Conservation (phyloP, 2,888 invertebrate species). For the Acrocyrtus sp. region DNA sequence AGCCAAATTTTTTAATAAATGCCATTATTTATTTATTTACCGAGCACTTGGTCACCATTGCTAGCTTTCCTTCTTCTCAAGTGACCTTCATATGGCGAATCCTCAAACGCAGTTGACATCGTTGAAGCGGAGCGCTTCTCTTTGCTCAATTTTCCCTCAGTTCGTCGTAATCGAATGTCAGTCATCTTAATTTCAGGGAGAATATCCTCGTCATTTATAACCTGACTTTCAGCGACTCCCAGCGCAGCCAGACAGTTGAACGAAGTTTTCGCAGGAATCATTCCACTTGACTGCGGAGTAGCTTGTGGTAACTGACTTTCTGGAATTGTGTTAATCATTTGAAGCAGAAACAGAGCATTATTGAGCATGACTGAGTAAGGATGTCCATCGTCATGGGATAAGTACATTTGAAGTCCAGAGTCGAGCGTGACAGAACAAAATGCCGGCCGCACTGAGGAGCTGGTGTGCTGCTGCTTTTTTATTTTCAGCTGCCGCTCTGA, state of each 20-base stretch:
- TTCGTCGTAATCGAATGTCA: constrained; percentile 32
- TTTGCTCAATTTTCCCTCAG: constrained; percentile 36
- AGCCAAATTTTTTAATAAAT: neutral
- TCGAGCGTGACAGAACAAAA: constrained; percentile 62
- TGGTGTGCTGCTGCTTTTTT: constrained; percentile 64
- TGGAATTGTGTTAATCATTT: constrained; percentile 60
- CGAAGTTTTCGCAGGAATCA: constrained; percentile 48
- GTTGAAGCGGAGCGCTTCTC: constrained; percentile 48
- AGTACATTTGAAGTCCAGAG: constrained; percentile 59
- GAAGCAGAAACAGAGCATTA: constrained; percentile 90
- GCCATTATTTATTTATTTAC: too few species aligned
- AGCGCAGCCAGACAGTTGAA: constrained; percentile 59
- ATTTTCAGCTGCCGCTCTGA: constrained; percentile 77
- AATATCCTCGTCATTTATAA: constrained; percentile 49
- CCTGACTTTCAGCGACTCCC: constrained; percentile 57
- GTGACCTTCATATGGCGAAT: constrained; percentile 40
- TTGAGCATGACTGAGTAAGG: constrained; percentile 84
- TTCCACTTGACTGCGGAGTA: constrained; percentile 11
- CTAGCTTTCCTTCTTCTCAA: constrained; percentile 57
- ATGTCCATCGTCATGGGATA: constrained; percentile 67
- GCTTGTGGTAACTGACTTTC: constrained; percentile 36
- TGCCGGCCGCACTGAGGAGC: constrained; percentile 63
- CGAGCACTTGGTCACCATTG: constrained; percentile 57
- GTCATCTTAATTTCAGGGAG: constrained; percentile 38
- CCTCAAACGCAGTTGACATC: constrained; percentile 50